Evolutionary conservation across 1,140 invertebrate species (phyloP), one percentile per base, ranked within the genome.

Genomic region (Drosophila mauritiana): DNA sequence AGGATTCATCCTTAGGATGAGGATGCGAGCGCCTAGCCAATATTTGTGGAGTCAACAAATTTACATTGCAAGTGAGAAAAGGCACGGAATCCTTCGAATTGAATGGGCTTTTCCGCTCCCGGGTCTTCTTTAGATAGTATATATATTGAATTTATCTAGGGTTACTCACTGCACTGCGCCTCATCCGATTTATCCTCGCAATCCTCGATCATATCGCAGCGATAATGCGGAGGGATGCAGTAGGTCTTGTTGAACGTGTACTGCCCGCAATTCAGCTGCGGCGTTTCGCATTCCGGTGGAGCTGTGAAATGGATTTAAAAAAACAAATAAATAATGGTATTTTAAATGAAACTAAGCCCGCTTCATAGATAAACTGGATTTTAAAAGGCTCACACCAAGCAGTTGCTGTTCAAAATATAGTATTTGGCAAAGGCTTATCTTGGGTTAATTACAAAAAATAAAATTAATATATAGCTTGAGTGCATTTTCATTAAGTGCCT

Each of bases 131-230:
- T 13, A 46, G 7, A 31, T 31, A 31, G 13, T 42, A 7, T 11
- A n/a, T 46, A 52, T 43, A 34, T 51, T 7, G 27, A 6, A 6
- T 31, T 17, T 36, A 12, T 11, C 25, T 51, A n/a, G 20, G 22
- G 12, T 57, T 57, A 97, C 97, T 98, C 93, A 98, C 97, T 96
- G 94, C 98, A 98, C 91, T 97, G 96, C 15, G 96, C 95, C 93
- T 98, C 97, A 92, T 99, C 98, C 11, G 97, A 97, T 59, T 97
- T 97, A 92, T 99, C 98, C 40, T 97, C 95, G 93, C 98, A 99
- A 93, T 99, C 98, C 0, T 97, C 96, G 43, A 96, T 96, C 94
- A 97, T 97, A 93, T 99, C 98, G 93, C 98, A 99, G 86, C 96
- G 94, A 93, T 97, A 95, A 93, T 98, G 96, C 53, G 95, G 95